These are phyloP conservation scores for Sinelater perroti DNA, from an alignment of 2,888 invertebrate genomes.

Conservation along the genomic window DNA sequence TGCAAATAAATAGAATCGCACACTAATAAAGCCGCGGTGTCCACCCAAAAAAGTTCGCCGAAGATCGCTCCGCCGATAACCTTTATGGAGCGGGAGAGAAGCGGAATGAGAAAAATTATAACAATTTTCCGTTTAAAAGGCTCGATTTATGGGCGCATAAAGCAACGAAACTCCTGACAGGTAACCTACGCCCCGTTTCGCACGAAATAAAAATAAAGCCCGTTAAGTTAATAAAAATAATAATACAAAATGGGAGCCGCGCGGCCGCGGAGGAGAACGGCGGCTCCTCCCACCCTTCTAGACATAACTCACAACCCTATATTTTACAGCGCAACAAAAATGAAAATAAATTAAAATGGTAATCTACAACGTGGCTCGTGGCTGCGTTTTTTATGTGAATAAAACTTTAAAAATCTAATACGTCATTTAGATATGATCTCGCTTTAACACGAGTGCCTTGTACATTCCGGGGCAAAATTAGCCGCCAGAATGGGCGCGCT, in stretches of 20 bases:
- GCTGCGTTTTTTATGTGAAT: constrained; percentile 57
- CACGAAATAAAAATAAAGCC: constrained; percentile 6
- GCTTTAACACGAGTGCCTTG: constrained; percentile 56
- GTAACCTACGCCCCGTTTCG: constrained; percentile 6
- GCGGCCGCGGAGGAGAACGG: constrained; percentile 24
- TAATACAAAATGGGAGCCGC: constrained; percentile 5
- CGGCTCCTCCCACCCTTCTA: constrained; percentile 50
- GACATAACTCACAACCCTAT: constrained; percentile 54
- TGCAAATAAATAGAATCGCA: too few species aligned
- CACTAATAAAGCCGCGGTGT: too few species aligned
- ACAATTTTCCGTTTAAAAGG: too few species aligned
- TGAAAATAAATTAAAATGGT: constrained; percentile 59
- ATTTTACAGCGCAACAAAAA: constrained; percentile 56
- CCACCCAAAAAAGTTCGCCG: too few species aligned
- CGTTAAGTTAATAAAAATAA: constrained; percentile 9
- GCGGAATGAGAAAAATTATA: too few species aligned
- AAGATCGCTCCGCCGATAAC: too few species aligned
- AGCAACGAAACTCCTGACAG: too few species aligned
- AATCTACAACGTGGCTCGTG: constrained; percentile 57
- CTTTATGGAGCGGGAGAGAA: too few species aligned
- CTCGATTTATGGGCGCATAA: too few species aligned
- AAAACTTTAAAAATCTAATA: constrained; percentile 60
- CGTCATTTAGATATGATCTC: constrained; percentile 60
- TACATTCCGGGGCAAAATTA: constrained; percentile 48
- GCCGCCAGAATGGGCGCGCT: constrained; percentile 35